A percentile compares a stretch with the other conserved stretches of the same genome.
Conservation (phyloP, 2,113 vertebrate genomes). For the Oryzias woworae region DNA sequence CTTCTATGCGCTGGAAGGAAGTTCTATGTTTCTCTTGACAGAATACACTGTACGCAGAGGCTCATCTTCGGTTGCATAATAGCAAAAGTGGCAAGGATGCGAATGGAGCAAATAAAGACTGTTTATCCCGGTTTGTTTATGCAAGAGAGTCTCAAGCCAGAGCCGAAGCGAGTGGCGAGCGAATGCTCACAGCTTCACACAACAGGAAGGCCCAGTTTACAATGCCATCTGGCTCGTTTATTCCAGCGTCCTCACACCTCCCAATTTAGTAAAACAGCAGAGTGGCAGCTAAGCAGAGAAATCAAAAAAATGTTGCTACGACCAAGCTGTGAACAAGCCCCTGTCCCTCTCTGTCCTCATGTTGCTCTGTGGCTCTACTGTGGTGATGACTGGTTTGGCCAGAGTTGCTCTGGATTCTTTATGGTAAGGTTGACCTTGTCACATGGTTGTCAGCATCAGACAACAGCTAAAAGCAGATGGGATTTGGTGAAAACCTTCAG, state of each 20-base stretch:
- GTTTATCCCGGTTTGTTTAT: constrained; percentile 69
- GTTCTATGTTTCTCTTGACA: constrained; percentile 2
- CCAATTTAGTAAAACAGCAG: constrained; percentile 48
- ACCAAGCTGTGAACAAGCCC: constrained; percentile 2
- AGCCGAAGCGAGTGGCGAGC: constrained; percentile 38
- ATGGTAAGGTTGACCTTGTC: background rate
- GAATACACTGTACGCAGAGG: constrained; percentile 9
- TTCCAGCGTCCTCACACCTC: constrained; percentile 49
- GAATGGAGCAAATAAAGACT: constrained; percentile 44
- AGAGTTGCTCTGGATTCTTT: constrained; percentile 3
- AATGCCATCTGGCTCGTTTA: constrained; percentile 47
- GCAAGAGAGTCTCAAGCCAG: constrained; percentile 29
- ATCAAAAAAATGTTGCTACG: constrained; percentile 50
- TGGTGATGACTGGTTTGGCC: constrained; percentile 13
- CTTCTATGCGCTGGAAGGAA: background rate
- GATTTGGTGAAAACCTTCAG: background rate
- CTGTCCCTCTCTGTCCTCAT: constrained; percentile 1
- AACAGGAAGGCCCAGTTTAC: constrained; percentile 72
- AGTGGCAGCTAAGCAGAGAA: constrained; percentile 31
- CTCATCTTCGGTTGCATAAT: constrained; percentile 37
- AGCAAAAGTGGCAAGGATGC: constrained; percentile 36
- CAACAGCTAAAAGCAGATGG: constrained; percentile 6
- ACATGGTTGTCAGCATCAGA: constrained; percentile 3
- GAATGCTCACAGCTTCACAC: constrained; percentile 46
- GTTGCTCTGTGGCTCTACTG: constrained; percentile 18